Conservation (phyloP, 2,113 vertebrate genomes). For the Gnathonemus echidnorhynchus region DNA sequence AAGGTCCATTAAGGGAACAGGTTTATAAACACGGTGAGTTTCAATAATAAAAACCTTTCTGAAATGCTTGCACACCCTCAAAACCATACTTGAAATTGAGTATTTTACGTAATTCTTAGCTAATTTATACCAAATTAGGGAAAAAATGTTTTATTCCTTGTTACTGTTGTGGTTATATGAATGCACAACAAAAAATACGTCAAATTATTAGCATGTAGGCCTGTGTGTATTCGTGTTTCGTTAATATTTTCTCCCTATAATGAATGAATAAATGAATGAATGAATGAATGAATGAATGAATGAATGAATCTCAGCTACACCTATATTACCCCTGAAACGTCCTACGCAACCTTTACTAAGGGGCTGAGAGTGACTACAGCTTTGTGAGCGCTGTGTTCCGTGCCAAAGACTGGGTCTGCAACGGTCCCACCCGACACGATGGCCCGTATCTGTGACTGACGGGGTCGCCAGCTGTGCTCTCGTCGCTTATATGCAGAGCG, state of each 20-base stretch:
- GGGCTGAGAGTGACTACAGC: background rate
- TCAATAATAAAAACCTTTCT: background rate
- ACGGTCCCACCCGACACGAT: background rate
- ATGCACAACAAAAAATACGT: background rate
- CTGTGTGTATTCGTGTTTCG: background rate
- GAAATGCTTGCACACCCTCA: background rate
- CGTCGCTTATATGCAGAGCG: background rate
- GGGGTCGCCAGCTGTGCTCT: background rate
- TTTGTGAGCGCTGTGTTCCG: background rate
- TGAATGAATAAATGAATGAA: background rate
- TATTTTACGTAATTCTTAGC: background rate
- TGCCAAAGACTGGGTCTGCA: background rate
- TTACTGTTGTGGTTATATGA: background rate
- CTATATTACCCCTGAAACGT: background rate
- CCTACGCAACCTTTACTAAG: background rate
- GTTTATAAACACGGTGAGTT: background rate
- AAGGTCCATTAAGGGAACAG: background rate
- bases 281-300: background rate
- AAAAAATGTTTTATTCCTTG: background rate
- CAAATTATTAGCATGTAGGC: background rate
- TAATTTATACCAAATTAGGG: background rate
- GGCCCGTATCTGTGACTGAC: background rate
- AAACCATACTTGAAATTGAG: background rate
- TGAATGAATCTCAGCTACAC: background rate
- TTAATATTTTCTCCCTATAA: background rate